Conservation (phyloP, 2,888 invertebrate species). For the Meteorus cinctellus region DNA sequence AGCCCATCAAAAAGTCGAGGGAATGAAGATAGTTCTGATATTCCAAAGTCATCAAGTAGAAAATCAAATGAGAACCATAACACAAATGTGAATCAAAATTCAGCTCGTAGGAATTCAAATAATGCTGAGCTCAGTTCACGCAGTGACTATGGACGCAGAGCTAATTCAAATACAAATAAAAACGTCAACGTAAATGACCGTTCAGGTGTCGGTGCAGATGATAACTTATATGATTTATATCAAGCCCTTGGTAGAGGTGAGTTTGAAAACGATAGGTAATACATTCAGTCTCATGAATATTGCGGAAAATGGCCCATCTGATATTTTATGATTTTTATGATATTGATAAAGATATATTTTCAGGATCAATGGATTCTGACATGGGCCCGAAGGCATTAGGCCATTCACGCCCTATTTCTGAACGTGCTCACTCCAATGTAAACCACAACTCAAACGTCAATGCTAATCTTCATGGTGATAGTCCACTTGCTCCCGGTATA, state of each 20-base stretch:
- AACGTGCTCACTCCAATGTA: background rate
- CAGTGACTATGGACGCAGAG: background rate
- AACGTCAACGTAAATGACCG: constrained; percentile 24
- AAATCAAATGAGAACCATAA: background rate
- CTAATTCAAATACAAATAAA: constrained; percentile 20
- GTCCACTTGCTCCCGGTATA: background rate
- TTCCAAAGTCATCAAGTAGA: background rate
- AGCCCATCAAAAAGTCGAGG: background rate
- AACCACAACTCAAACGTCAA: constrained; percentile 26
- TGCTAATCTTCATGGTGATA: constrained; percentile 13
- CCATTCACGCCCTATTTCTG: background rate
- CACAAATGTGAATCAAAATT: background rate
- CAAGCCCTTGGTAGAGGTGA: background rate
- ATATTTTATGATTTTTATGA: background rate
- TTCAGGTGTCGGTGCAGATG: background rate
- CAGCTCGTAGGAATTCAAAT: background rate
- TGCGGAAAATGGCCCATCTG: too few species aligned
- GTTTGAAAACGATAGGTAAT: background rate
- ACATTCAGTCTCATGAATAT: background rate
- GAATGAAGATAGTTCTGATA: background rate
- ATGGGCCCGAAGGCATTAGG: background rate
- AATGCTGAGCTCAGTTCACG: background rate
- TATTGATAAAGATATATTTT: background rate
- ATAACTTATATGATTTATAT: background rate
- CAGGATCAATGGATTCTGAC: constrained; percentile 4